Conservation (phyloP, 2,888 invertebrate genomes). For the Dolomedes plantarius region DNA sequence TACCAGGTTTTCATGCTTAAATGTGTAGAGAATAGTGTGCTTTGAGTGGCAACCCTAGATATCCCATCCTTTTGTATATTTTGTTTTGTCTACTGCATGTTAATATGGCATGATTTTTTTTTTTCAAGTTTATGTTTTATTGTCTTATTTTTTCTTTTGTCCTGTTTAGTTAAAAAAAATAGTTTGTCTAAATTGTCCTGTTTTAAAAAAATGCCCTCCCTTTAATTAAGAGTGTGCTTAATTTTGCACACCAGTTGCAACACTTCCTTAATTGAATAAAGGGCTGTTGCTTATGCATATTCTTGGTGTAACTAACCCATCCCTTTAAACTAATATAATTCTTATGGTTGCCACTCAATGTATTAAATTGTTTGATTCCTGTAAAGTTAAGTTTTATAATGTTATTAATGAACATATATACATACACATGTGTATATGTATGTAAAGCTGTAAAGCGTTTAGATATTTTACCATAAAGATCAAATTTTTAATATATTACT, state of each 20-base stretch:
- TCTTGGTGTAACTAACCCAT: slow-evolving; percentile 34
- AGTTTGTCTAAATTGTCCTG: slow-evolving; percentile 70
- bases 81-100: slow-evolving; percentile 34
- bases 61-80: slow-evolving; percentile 11
- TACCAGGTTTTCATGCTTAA: neutral
- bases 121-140: slow-evolving; percentile 29
- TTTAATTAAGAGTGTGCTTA: slow-evolving; percentile 35
- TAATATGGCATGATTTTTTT: slow-evolving; percentile 38
- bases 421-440: too few species aligned
- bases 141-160: slow-evolving; percentile 26
- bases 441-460: too few species aligned
- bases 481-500: too few species aligned
- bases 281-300: slow-evolving; percentile 54
- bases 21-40: neutral
- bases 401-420: too few species aligned
- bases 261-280: slow-evolving; percentile 68
- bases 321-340: slow-evolving; percentile 43
- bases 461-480: too few species aligned
- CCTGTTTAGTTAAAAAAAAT: slow-evolving; percentile 36
- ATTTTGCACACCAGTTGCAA: slow-evolving; percentile 50
- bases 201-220: slow-evolving; percentile 27
- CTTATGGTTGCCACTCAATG: slow-evolving; percentile 61
- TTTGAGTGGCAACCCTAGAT: slow-evolving; percentile 63
- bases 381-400: too few species aligned
- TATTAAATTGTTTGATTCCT: neutral